Evolutionary conservation across 1,140 invertebrate species (phyloP).

Genomic region (Nomia melanderi): DNA sequence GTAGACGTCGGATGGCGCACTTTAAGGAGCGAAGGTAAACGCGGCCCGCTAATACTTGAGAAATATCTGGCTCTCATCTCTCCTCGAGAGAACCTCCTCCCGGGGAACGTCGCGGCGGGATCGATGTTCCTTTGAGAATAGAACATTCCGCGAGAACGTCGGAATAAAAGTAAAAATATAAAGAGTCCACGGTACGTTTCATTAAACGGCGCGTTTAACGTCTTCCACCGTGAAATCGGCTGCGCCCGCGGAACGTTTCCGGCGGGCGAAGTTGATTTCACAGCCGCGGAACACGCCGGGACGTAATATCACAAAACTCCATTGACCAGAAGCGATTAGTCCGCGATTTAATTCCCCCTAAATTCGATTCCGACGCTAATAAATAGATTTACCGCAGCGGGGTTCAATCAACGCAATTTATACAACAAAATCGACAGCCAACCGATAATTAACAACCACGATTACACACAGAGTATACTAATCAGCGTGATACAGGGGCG

Average conservation of each 20-base stretch:
- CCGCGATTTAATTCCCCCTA: conserved; percentile 19
- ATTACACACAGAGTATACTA: conserved; percentile 55
- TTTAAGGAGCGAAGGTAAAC: background rate
- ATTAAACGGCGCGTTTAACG: too few relatives aligned
- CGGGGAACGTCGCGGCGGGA: background rate
- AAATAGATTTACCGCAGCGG: conserved; percentile 20
- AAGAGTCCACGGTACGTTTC: too few relatives aligned
- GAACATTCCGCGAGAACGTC: background rate
- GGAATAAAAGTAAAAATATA: too few relatives aligned
- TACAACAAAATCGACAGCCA: conserved; percentile 62
- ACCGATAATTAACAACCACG: conserved; percentile 61
- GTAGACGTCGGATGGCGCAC: conserved; percentile 25
- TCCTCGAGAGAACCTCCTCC: background rate
- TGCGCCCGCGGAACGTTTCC: too few relatives aligned
- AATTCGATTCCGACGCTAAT: conserved; percentile 25
- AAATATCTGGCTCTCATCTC: background rate
- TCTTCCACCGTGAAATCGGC: too few relatives aligned
- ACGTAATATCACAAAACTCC: background rate
- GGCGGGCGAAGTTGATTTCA: too few relatives aligned
- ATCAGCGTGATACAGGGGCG: conserved; percentile 37
- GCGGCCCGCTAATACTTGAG: background rate
- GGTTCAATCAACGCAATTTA: conserved; percentile 52
- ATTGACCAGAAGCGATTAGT: conserved; percentile 27
- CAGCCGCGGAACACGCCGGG: too few relatives aligned
- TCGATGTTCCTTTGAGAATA: background rate